phyloP scores from a whole-genome alignment of 2,797 vertebrate species.

The Hafferia zeledoni region DNA sequence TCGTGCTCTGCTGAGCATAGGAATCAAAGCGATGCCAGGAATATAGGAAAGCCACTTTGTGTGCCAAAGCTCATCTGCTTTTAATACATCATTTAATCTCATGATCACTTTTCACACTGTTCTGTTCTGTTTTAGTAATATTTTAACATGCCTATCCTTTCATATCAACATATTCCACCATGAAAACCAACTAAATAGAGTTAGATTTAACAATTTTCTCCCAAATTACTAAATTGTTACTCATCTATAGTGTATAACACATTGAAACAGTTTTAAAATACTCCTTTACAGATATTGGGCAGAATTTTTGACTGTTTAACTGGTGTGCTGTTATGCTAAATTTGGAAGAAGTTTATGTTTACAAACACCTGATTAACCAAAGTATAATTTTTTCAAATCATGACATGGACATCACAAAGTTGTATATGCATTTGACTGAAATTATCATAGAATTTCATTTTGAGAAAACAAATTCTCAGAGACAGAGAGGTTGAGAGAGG shows the following conservation, averaged over 20 bases:
- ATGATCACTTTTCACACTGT: background rate
- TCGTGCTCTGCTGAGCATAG: background rate
- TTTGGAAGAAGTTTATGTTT: background rate
- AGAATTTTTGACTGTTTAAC: background rate
- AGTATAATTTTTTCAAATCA: background rate
- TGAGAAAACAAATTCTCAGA: background rate
- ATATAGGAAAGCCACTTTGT: background rate
- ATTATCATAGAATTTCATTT: background rate
- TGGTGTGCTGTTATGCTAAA: background rate
- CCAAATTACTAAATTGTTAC: background rate
- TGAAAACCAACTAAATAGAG: background rate
- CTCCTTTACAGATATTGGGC: background rate
- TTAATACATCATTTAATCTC: constrained; percentile 4
- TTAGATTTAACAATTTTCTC: background rate
- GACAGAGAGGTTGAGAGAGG: background rate
- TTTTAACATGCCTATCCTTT: background rate
- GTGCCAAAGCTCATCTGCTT: background rate
- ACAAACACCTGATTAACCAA: background rate
- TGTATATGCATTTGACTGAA: background rate
- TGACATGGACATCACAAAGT: background rate
- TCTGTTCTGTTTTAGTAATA: background rate
- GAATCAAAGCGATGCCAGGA: background rate
- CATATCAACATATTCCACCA: background rate
- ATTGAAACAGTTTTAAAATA: background rate
- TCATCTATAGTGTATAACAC: background rate